A percentile compares a stretch with the other conserved stretches of the same genome.
phyloP scores from a whole-genome alignment of 2,113 vertebrate species.

The Maccullochella peelii region DNA sequence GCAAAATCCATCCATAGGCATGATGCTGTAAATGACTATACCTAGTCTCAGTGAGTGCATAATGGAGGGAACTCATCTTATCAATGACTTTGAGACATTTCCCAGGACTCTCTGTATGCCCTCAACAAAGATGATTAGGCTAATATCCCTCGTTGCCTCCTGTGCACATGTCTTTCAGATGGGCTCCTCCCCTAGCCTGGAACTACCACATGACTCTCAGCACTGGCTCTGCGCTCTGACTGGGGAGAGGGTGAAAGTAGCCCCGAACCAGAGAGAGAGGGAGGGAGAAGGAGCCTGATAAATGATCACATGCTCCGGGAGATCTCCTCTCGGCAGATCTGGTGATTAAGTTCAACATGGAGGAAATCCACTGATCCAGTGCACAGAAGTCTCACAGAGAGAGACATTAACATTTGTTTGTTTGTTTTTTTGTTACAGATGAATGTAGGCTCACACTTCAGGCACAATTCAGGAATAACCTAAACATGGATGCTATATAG shows the following conservation, averaged over 20 bases:
- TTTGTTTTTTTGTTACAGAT: constrained; percentile 13
- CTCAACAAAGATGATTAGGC: constrained; percentile 61
- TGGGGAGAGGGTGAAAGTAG: constrained; percentile 69
- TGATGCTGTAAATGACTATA: constrained; percentile 33
- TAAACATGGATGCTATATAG: constrained; percentile 4
- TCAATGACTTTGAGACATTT: constrained; percentile 74
- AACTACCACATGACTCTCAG: constrained; percentile 77
- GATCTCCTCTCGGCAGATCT: constrained; percentile 79
- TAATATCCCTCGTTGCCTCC: constrained; percentile 58
- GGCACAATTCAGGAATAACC: constrained; percentile 1
- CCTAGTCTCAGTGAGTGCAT: constrained; percentile 38
- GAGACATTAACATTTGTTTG: constrained; percentile 24
- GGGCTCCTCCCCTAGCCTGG: constrained; percentile 69
- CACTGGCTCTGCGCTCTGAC: constrained; percentile 54
- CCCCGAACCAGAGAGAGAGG: constrained; percentile 68
- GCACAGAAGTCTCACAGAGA: constrained; percentile 22
- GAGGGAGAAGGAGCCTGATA: constrained; percentile 70
- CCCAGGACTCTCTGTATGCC: constrained; percentile 63
- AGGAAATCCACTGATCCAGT: constrained; percentile 64
- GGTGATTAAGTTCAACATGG: constrained; percentile 74
- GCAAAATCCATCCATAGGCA: constrained; percentile 32
- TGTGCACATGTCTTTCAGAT: constrained; percentile 70
- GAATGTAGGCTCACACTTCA: background rate
- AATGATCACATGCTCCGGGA: constrained; percentile 80
- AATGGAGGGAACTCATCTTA: constrained; percentile 55